These are phyloP conservation scores for Ennomos erosarius DNA, from an alignment of 2,888 invertebrate species.

Conservation along the genomic window DNA sequence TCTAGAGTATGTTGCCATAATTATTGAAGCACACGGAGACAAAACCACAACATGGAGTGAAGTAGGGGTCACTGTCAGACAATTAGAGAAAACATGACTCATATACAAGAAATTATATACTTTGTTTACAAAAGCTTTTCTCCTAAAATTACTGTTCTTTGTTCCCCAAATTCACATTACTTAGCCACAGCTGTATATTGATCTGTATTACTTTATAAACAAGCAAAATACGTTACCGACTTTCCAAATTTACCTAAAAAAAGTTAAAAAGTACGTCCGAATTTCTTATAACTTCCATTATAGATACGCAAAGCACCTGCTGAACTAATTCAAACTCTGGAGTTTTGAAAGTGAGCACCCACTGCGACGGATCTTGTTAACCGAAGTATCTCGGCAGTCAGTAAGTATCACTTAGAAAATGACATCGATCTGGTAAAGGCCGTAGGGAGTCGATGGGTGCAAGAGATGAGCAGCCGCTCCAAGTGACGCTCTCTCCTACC, in stretches of 20 bases:
- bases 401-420: no score
- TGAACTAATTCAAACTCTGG: constrained; percentile 21
- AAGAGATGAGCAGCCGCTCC: no score
- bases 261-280: constrained; percentile 11
- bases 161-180: background rate
- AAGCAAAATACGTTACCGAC: constrained; percentile 10
- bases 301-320: constrained; percentile 25
- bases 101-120: no score
- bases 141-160: background rate
- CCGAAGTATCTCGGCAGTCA: background rate
- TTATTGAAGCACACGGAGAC: no score
- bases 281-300: constrained; percentile 24
- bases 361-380: constrained; percentile 13
- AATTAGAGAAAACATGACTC: no score
- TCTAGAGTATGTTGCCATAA: no score
- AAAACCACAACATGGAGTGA: no score
- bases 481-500: no score
- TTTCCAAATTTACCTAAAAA: constrained; percentile 24
- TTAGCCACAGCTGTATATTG: constrained; percentile 11
- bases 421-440: no score
- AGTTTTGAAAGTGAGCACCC: constrained; percentile 5
- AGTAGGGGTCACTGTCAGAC: no score
- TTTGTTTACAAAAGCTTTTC: no score
- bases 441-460: no score
- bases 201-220: constrained; percentile 18